Percentiles rank a stretch among this genome's conserved stretches.
phyloP scores from a whole-genome alignment of 2,797 vertebrate species.

The Hoplostethus atlanticus region DNA sequence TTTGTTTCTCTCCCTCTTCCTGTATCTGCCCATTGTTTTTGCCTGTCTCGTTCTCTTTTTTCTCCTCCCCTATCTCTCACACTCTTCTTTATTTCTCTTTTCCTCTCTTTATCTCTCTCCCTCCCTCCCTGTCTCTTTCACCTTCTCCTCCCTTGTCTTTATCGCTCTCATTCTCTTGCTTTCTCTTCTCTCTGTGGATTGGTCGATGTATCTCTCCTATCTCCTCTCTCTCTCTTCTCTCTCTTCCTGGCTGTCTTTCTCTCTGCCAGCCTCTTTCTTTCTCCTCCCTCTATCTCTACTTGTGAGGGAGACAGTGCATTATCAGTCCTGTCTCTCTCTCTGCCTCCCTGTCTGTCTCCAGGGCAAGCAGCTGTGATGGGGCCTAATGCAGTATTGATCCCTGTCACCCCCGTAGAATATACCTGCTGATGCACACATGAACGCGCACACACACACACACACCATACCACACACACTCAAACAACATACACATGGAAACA shows the following conservation, averaged over 20 bases:
- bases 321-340: slow-evolving; percentile 7
- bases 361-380: slow-evolving; percentile 78
- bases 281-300: slow-evolving; percentile 11
- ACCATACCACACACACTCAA: background rate
- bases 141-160: background rate
- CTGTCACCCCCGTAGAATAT: slow-evolving; percentile 70
- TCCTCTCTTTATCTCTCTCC: slow-evolving; percentile 25
- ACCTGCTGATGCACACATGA: slow-evolving; percentile 64
- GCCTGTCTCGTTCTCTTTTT: slow-evolving; percentile 19
- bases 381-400: slow-evolving; percentile 84
- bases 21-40: no score
- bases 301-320: slow-evolving; percentile 17
- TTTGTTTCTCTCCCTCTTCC: background rate
- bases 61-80: slow-evolving; percentile 5
- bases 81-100: background rate
- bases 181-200: slow-evolving; percentile 11
- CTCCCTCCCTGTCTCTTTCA: slow-evolving; percentile 18
- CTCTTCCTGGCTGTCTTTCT: slow-evolving; percentile 49
- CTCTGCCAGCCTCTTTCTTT: slow-evolving; percentile 58
- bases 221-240: slow-evolving; percentile 23
- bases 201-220: slow-evolving; percentile 57
- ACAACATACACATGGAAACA: background rate
- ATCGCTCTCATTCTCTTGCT: background rate
- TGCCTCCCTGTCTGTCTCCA: slow-evolving; percentile 57
- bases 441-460: slow-evolving; percentile 4